These are phyloP conservation scores for Acipenser transmontanus DNA, from an alignment of 2,797 vertebrate genomes.

Conservation along the genomic window DNA sequence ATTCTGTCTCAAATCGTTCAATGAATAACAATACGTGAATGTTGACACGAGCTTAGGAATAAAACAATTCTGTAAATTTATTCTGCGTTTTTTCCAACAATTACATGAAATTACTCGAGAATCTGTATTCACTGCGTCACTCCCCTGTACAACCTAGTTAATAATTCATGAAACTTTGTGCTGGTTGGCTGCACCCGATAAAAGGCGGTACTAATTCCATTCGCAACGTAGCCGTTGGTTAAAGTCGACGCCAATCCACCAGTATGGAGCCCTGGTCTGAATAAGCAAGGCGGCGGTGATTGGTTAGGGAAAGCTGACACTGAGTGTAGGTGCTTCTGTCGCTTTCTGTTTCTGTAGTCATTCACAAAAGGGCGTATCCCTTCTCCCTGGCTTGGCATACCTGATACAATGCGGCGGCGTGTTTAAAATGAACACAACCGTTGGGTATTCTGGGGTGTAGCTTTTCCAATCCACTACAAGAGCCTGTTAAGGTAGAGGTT, in stretches of 20 bases:
- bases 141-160: constrained; percentile 59
- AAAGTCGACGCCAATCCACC: background rate
- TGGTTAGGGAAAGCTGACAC: no score
- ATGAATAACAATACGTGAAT: constrained; percentile 3
- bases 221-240: constrained; percentile 36
- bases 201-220: constrained; percentile 27
- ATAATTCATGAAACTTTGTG: constrained; percentile 49
- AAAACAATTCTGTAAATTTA: constrained; percentile 14
- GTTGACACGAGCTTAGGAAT: background rate
- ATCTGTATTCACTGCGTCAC: constrained; percentile 71
- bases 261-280: no score
- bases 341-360: no score
- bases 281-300: no score
- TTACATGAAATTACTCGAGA: constrained; percentile 42
- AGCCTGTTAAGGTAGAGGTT: no score
- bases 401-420: no score
- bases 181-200: constrained; percentile 39
- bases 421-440: no score
- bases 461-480: no score
- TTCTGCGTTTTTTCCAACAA: constrained; percentile 39
- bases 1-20: constrained; percentile 14
- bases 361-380: no score
- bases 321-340: no score
- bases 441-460: no score
- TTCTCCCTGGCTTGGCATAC: no score